These are phyloP conservation scores for Eclectus roratus DNA, from an alignment of 2,113 vertebrate genomes.

Conservation along the genomic window DNA sequence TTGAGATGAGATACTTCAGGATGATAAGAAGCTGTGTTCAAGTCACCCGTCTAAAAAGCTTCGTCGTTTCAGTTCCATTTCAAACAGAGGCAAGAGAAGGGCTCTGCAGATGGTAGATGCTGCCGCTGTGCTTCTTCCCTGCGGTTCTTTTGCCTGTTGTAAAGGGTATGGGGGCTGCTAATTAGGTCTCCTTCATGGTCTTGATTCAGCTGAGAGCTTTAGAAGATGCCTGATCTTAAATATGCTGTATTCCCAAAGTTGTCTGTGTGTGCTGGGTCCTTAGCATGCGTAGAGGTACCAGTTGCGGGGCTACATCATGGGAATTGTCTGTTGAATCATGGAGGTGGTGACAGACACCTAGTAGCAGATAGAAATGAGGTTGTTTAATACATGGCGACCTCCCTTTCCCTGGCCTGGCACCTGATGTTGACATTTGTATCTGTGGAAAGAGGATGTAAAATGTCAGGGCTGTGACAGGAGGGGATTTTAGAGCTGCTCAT, in stretches of 20 bases:
- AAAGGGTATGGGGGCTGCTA: background rate
- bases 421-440: background rate
- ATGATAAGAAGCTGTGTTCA: background rate
- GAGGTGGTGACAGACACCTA: background rate
- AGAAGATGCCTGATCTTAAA: background rate
- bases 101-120: background rate
- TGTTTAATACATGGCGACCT: background rate
- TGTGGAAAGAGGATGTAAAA: background rate
- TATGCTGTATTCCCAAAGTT: rapidly evolving
- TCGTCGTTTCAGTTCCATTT: rapidly evolving
- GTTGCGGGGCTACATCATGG: rapidly evolving
- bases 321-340: background rate
- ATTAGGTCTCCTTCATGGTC: rapidly evolving
- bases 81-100: background rate
- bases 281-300: background rate
- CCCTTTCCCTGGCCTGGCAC: background rate
- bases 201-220: background rate
- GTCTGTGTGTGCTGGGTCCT: background rate
- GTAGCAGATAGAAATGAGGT: background rate
- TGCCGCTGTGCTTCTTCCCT: background rate
- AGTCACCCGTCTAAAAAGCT: background rate
- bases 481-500: background rate
- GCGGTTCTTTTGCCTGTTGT: background rate
- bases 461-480: background rate
- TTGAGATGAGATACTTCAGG: background rate